These are phyloP conservation scores for Bilobella aurantiaca DNA, from an alignment of 1,140 invertebrate species.

Conservation along the genomic window DNA sequence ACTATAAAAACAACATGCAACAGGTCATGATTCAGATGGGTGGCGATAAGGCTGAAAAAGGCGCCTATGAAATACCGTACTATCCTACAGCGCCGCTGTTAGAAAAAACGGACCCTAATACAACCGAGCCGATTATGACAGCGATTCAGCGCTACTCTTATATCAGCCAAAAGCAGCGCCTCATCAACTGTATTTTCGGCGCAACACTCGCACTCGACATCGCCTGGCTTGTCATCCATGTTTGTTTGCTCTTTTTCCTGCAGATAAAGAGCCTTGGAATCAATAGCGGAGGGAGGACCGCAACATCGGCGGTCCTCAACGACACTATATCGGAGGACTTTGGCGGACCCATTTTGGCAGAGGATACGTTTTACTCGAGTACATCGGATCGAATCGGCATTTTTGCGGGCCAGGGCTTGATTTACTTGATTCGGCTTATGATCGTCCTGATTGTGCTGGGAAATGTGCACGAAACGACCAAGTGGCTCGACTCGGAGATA, in stretches of 20 bases:
- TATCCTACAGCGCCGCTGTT: neutral
- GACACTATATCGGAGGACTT: too few relatives aligned
- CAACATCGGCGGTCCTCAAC: too few relatives aligned
- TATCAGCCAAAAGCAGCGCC: slow-evolving; percentile 12
- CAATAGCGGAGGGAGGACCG: too few relatives aligned
- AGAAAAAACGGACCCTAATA: neutral
- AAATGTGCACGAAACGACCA: slow-evolving; percentile 22
- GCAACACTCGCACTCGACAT: slow-evolving; percentile 19
- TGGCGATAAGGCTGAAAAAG: neutral
- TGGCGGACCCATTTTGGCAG: too few relatives aligned
- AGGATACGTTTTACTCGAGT: neutral
- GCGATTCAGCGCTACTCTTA: slow-evolving; percentile 19
- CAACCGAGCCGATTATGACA: slow-evolving; percentile 3
- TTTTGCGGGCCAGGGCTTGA: neutral
- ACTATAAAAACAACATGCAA: neutral
- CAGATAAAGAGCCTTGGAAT: slow-evolving; percentile 13
- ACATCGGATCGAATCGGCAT: slow-evolving; percentile 7
- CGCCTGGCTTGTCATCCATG: slow-evolving; percentile 11
- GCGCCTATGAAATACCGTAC: neutral
- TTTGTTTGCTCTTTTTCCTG: slow-evolving; percentile 16
- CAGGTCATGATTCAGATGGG: neutral
- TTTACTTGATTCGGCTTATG: slow-evolving; percentile 20
- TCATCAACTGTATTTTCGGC: slow-evolving; percentile 25
- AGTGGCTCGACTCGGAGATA: slow-evolving; percentile 14
- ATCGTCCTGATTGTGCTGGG: slow-evolving; percentile 26